Conservation (phyloP, 2,797 vertebrate species). For the Microcaecilia unicolor region DNA sequence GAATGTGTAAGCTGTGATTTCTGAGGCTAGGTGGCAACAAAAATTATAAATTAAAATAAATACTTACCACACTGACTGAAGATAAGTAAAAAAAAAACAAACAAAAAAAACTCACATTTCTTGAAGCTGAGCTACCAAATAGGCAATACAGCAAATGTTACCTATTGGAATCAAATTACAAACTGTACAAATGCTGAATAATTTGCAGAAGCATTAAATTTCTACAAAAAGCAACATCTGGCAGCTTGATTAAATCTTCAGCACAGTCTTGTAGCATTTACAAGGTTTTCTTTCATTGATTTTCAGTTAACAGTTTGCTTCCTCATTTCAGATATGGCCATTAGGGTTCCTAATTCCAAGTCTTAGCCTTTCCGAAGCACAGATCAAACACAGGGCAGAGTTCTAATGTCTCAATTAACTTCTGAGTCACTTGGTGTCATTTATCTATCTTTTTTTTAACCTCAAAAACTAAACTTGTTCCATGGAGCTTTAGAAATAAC, state of each 20-base stretch:
- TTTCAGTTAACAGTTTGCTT: neutral
- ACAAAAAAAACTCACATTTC: no score
- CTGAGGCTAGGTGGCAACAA: no score
- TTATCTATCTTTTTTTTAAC: no score
- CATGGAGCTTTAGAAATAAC: no score
- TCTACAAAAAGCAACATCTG: neutral
- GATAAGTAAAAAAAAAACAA: no score
- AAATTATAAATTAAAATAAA: no score
- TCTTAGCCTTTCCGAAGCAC: neutral
- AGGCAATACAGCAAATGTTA: neutral
- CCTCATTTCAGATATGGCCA: neutral
- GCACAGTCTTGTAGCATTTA: neutral
- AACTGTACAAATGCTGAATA: neutral
- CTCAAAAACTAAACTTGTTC: no score
- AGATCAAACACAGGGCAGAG: no score
- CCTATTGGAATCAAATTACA: neutral
- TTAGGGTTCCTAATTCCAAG: neutral
- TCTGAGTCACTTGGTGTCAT: no score
- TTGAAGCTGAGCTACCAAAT: slow-evolving; percentile 2
- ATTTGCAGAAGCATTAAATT: neutral
- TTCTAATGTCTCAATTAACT: no score
- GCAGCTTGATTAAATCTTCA: neutral
- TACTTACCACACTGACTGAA: no score
- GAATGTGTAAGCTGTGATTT: no score
- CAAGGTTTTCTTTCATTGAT: neutral